Conservation (phyloP, 2,113 vertebrate genomes). For the Kryptolebias marmoratus region DNA sequence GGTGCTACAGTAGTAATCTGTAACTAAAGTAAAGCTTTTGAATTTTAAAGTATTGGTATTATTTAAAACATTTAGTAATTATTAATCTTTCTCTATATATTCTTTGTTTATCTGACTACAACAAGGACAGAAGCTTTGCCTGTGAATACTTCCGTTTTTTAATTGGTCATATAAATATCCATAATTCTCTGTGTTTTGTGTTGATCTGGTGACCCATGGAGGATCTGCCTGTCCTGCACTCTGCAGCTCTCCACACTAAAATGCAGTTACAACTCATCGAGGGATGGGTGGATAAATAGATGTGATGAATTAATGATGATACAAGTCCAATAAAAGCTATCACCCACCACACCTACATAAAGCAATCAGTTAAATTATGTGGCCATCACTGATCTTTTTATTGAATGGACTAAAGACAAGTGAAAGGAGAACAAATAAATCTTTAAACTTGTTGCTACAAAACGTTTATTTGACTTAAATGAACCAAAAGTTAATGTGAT, state of each 20-base stretch:
- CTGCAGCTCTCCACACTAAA: not conserved
- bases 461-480: not conserved
- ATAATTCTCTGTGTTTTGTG: not conserved
- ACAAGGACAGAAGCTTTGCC: no score
- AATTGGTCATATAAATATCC: not conserved
- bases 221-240: not conserved
- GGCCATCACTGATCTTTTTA: no score
- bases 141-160: not conserved
- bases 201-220: not conserved
- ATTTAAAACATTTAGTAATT: no score
- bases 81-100: no score
- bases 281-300: conserved; percentile 2
- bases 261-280: not conserved
- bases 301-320: conserved; percentile 19
- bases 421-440: not conserved
- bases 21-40: no score
- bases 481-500: no score
- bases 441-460: not conserved
- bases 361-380: not conserved
- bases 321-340: conserved; percentile 6
- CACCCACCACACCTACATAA: not conserved
- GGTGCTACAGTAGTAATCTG: no score
- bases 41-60: no score
- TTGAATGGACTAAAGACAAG: not conserved
- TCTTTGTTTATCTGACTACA: no score